These are phyloP conservation scores for Microcebus griseorufus DNA, from an alignment of 2,113 vertebrate species.

Conservation along the genomic window DNA sequence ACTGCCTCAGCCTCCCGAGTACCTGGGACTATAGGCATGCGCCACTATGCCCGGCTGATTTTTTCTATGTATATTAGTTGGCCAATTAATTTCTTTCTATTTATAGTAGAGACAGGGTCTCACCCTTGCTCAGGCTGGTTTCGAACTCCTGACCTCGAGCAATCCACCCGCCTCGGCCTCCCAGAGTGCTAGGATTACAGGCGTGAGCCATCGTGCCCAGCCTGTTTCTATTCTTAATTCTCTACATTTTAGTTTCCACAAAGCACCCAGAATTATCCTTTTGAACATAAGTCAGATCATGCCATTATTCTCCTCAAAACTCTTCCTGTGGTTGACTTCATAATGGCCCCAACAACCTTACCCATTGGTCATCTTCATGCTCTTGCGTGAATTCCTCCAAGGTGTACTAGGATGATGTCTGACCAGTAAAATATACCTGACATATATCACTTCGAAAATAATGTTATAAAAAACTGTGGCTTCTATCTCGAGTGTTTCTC, in stretches of 20 bases:
- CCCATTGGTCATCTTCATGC: not conserved
- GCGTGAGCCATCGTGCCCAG: too few relatives aligned
- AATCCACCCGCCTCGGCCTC: too few relatives aligned
- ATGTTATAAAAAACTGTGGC: not conserved
- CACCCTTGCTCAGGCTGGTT: too few relatives aligned
- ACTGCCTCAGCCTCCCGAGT: too few relatives aligned
- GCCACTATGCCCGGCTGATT: too few relatives aligned
- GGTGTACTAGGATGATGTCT: not conserved
- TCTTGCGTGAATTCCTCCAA: rapidly evolving
- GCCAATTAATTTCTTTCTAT: too few relatives aligned
- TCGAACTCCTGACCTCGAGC: too few relatives aligned
- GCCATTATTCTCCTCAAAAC: not conserved
- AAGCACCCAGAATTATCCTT: not conserved
- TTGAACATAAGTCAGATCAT: not conserved
- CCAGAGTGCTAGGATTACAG: too few relatives aligned
- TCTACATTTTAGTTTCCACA: not conserved
- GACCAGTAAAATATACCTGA: not conserved
- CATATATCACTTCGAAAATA: not conserved
- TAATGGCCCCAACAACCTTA: not conserved
- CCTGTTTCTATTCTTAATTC: not conserved
- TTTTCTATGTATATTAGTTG: too few relatives aligned
- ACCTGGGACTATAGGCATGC: too few relatives aligned
- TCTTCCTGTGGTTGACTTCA: not conserved
- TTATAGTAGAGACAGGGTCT: too few relatives aligned
- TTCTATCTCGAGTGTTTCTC: not conserved